phyloP scores from a whole-genome alignment of 2,888 invertebrate genomes.

The Tinea pellionella region DNA sequence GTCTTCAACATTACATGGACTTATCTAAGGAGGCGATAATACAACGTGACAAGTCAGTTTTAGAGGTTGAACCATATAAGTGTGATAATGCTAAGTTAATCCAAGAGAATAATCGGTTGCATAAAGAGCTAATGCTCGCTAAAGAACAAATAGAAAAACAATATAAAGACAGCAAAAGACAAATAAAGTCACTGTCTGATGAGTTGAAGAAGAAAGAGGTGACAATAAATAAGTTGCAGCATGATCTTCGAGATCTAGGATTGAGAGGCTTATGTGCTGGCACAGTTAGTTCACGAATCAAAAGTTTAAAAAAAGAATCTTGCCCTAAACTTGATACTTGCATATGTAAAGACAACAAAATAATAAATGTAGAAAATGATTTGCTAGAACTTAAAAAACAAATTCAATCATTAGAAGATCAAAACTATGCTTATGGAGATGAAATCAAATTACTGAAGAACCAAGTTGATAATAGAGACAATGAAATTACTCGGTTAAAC shows the following conservation, averaged over 20 bases:
- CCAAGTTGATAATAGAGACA: slow-evolving; percentile 69
- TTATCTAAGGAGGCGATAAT: slow-evolving; percentile 76
- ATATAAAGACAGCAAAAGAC: slow-evolving; percentile 70
- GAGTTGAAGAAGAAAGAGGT: slow-evolving; percentile 69
- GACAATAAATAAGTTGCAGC: slow-evolving; percentile 48
- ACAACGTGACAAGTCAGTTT: slow-evolving; percentile 77
- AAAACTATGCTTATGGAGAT: slow-evolving; percentile 46
- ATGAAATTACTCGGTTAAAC: slow-evolving; percentile 77
- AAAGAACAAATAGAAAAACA: slow-evolving; percentile 74
- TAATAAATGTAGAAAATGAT: slow-evolving; percentile 47
- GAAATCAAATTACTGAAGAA: slow-evolving; percentile 45
- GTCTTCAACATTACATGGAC: slow-evolving; percentile 85
- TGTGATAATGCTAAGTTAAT: slow-evolving; percentile 82
- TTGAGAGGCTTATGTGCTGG: slow-evolving; percentile 56
- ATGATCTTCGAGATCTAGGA: slow-evolving; percentile 52
- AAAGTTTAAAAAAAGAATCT: slow-evolving; percentile 43
- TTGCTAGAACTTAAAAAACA: slow-evolving; percentile 50
- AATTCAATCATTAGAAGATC: slow-evolving; percentile 51
- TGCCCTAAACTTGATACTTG: slow-evolving; percentile 29
- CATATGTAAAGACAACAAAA: slow-evolving; percentile 34
- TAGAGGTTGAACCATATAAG: slow-evolving; percentile 82
- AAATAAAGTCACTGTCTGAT: slow-evolving; percentile 71
- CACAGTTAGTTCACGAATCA: slow-evolving; percentile 53
- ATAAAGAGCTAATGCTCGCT: slow-evolving; percentile 73
- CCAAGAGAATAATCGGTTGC: slow-evolving; percentile 79